Evolutionary conservation across 1,140 invertebrate genomes (phyloP).

Genomic region (Micrasema minimum): DNA sequence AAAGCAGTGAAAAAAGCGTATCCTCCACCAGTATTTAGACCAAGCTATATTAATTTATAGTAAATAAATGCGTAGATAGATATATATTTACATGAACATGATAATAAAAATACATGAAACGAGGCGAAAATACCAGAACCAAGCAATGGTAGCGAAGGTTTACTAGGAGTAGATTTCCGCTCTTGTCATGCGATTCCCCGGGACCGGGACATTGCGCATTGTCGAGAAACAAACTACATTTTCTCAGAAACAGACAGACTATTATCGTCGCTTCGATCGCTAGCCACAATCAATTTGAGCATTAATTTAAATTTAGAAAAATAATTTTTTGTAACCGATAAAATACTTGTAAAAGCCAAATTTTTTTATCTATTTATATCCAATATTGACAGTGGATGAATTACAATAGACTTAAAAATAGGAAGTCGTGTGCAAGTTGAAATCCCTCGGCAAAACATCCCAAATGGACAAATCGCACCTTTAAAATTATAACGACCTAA

Average conservation of each 20-base stretch:
- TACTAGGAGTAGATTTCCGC: conserved; percentile 27
- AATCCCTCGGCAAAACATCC: too few species aligned
- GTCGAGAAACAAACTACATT: background rate
- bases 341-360: too few species aligned
- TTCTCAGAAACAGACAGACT: background rate
- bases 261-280: conserved; percentile 10
- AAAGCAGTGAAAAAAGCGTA: conserved; percentile 50
- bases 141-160: conserved; percentile 47
- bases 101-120: conserved; percentile 41
- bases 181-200: conserved; percentile 12
- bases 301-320: background rate
- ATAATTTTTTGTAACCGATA: background rate
- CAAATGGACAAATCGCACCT: too few species aligned
- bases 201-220: background rate
- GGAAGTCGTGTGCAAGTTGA: too few species aligned
- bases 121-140: conserved; percentile 41
- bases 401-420: too few species aligned
- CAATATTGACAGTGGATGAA: too few species aligned
- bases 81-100: conserved; percentile 36
- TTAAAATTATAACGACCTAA: too few species aligned
- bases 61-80: background rate
- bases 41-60: conserved; percentile 39
- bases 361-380: too few species aligned
- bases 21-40: conserved; percentile 46
- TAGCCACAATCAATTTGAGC: conserved; percentile 18